phyloP scores from a whole-genome alignment of 2,888 invertebrate genomes.

The Scelioninae gen. 1 region DNA sequence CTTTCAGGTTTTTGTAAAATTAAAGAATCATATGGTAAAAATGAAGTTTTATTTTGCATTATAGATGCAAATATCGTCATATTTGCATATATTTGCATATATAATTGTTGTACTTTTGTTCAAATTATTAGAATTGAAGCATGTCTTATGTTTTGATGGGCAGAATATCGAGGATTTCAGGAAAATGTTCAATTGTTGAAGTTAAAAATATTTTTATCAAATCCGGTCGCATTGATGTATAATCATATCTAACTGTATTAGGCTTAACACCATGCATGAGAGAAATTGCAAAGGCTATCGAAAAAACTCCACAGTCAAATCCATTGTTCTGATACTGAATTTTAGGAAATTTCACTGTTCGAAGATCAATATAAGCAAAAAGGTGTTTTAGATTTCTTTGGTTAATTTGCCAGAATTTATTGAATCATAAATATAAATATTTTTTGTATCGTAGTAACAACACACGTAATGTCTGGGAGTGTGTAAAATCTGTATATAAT shows the following conservation, averaged over 20 bases:
- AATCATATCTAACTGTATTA: conserved; percentile 16
- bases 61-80: too few relatives aligned
- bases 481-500: conserved; percentile 40
- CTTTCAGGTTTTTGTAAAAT: too few relatives aligned
- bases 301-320: conserved; percentile 37
- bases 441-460: conserved; percentile 26
- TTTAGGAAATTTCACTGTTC: conserved; percentile 17
- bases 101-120: too few relatives aligned
- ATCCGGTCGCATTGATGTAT: conserved; percentile 18
- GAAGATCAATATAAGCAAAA: conserved; percentile 19
- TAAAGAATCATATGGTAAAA: too few relatives aligned
- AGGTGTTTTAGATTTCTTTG: conserved; percentile 21
- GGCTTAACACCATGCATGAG: conserved; percentile 25
- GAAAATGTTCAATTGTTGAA: conserved; percentile 28
- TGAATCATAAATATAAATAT: conserved; percentile 28
- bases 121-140: too few relatives aligned
- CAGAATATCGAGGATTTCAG: conserved; percentile 18
- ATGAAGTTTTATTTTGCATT: too few relatives aligned
- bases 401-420: conserved; percentile 7
- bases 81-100: too few relatives aligned
- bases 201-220: conserved; percentile 6
- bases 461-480: conserved; percentile 22
- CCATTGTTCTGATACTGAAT: conserved; percentile 29
- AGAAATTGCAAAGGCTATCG: conserved; percentile 36
- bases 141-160: too few relatives aligned